Base-by-base conservation (phyloP, 2,113 vertebrate genomes). In the Rhabdomys dilectus region DNA sequence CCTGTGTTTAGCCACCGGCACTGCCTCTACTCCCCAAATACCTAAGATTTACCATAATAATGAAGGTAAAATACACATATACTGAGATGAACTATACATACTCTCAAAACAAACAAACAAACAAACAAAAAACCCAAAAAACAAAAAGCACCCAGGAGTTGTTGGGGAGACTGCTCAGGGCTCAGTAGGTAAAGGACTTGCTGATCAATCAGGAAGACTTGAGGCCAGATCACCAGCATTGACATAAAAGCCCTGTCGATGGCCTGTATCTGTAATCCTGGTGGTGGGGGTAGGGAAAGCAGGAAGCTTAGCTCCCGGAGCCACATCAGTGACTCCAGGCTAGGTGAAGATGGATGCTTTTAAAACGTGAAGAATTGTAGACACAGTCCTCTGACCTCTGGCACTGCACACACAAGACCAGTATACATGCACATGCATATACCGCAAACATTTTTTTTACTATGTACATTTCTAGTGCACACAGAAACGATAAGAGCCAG, bases 401-500 rank as follows among this genome's bases (percentile, higher is more conserved):
- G 80, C 21, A 60, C 22, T 29, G 13, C 13, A 31, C 29, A 85
- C 26, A 64, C 60, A 45, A 19, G 60, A 34, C 31, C 60, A 56
- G 21, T 45, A 17, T 60, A 4, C 53, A 26, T 24, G 53, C 60
- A 4, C 53, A 26, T 24, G 53, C 21, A 13, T 7, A 39, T 26
- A 45, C 15, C 58, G 31, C 22, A 39, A 22, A 84, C 7, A 26
- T 22, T 15, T 84, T 58, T 60, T 64, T 62, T 7, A 42, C 56
- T 60, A 42, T 45, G 15, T 62, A 34, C 48, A 1, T 26, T 17
- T 70, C 6, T 0, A 3, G 7, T 8, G 36, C 17, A 51, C 85
- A 42, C 0, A 39, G 19, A 58, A 70, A 31, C 58, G 0, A 2
- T 5, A 9, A 36, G 42, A 53, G 75, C n/a, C 0, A 15, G 58